Evolutionary conservation across 2,797 vertebrate species (phyloP).

Genomic region (Aplochiton taeniatus): DNA sequence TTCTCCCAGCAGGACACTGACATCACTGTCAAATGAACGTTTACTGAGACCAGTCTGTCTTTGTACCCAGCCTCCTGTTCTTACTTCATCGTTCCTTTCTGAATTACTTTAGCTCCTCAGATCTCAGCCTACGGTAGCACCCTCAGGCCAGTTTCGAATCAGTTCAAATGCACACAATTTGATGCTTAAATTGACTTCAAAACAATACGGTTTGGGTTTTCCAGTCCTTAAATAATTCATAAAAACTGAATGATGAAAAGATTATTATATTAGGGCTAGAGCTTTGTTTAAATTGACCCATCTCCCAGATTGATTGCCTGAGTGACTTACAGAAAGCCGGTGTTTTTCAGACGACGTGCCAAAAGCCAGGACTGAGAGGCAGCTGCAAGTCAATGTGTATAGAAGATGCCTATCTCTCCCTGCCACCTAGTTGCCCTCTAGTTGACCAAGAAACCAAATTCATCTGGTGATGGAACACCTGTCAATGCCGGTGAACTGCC

Average conservation of each 20-base stretch:
- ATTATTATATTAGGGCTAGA: too few relatives aligned
- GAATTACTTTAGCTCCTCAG: conserved; percentile 30
- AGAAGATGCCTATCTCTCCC: conserved; percentile 47
- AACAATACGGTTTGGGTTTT: too few relatives aligned
- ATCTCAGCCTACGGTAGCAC: background rate
- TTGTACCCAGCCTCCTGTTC: too few relatives aligned
- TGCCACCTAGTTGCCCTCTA: conserved; percentile 52
- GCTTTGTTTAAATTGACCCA: too few relatives aligned
- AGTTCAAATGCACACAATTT: conserved; percentile 18
- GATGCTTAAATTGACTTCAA: conserved; percentile 3
- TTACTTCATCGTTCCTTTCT: background rate
- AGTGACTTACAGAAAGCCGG: background rate
- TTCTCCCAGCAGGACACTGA: background rate
- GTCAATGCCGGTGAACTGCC: conserved; percentile 54
- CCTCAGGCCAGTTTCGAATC: conserved; percentile 21
- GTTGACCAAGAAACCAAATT: conserved; percentile 67
- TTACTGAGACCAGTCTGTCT: too few relatives aligned
- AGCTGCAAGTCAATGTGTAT: conserved; percentile 17
- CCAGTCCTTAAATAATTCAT: too few relatives aligned
- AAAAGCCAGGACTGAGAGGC: conserved; percentile 13
- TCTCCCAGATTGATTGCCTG: too few relatives aligned
- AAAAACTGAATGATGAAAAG: too few relatives aligned
- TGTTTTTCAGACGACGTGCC: conserved; percentile 11
- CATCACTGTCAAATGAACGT: background rate
- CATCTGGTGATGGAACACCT: conserved; percentile 64